phyloP scores from a whole-genome alignment of 2,797 vertebrate species.

The Chelon labrosus region DNA sequence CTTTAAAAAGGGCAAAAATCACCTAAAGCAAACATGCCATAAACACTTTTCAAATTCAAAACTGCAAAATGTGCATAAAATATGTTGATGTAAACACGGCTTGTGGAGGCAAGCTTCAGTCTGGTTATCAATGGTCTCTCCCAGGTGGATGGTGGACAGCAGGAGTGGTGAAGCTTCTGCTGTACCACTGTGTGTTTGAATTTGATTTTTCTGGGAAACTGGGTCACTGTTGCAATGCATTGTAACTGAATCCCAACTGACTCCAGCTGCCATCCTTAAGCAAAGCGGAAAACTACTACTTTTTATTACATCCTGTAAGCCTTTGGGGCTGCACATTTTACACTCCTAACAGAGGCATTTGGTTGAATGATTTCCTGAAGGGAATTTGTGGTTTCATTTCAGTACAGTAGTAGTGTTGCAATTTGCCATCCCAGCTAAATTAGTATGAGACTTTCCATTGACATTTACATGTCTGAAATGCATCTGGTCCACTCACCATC shows the following conservation, averaged over 20 bases:
- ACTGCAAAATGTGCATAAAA: too few species aligned
- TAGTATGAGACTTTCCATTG: slow-evolving; percentile 28
- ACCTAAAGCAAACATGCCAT: too few species aligned
- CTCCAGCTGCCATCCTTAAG: slow-evolving; percentile 5
- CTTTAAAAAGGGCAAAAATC: too few species aligned
- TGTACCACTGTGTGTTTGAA: neutral
- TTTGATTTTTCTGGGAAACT: slow-evolving; percentile 11
- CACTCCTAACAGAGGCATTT: slow-evolving; percentile 15
- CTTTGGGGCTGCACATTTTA: neutral
- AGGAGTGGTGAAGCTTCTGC: neutral
- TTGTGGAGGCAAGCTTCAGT: neutral
- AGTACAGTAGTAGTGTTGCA: neutral
- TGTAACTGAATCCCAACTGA: slow-evolving; percentile 11
- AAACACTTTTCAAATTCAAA: too few species aligned
- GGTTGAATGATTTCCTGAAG: slow-evolving; percentile 9
- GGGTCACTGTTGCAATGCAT: slow-evolving; percentile 1
- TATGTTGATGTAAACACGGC: too few species aligned
- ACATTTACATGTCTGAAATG: slow-evolving; percentile 34
- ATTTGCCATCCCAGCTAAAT: slow-evolving; percentile 30
- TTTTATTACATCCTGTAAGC: slow-evolving; percentile 3
- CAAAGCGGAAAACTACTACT: neutral
- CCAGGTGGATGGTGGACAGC: neutral
- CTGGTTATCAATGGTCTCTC: neutral
- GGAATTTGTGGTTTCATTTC: slow-evolving; percentile 43
- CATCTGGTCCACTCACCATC: slow-evolving; percentile 16